Evolutionary conservation across 2,888 invertebrate genomes (phyloP).

Genomic region (Myathropa florea): DNA sequence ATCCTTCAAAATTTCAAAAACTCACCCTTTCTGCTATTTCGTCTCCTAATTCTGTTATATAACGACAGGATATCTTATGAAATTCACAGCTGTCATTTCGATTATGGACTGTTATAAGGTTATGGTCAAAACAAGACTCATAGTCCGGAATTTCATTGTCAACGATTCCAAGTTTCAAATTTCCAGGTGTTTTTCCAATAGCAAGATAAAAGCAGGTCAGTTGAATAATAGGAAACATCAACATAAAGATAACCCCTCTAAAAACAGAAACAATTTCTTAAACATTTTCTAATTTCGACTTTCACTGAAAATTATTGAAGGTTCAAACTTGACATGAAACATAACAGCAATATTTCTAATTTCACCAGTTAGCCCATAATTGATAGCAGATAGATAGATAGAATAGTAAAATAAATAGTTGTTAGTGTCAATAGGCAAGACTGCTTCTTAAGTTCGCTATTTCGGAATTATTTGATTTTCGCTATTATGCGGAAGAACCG

Average conservation of each 20-base stretch:
- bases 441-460: no score
- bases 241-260: slow-evolving; percentile 90
- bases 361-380: no score
- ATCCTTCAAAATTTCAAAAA: not conserved
- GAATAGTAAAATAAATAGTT: no score
- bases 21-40: slow-evolving; percentile 82
- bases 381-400: no score
- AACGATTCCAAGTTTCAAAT: slow-evolving; percentile 88
- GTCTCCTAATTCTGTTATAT: slow-evolving; percentile 83
- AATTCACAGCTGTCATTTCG: slow-evolving; percentile 82
- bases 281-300: no score
- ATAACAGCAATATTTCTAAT: no score
- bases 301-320: no score
- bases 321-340: no score
- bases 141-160: slow-evolving; percentile 86
- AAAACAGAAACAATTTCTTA: slow-evolving; percentile 18
- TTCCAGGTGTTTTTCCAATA: slow-evolving; percentile 88
- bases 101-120: slow-evolving; percentile 79
- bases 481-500: no score
- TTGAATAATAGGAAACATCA: slow-evolving; percentile 91
- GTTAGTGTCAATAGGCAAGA: no score
- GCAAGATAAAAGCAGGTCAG: slow-evolving; percentile 90
- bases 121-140: slow-evolving; percentile 79
- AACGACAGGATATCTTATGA: slow-evolving; percentile 84
- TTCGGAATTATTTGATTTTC: no score